These are phyloP conservation scores for Muntiacus muntjak DNA, from an alignment of 2,113 vertebrate species.

Conservation along the genomic window DNA sequence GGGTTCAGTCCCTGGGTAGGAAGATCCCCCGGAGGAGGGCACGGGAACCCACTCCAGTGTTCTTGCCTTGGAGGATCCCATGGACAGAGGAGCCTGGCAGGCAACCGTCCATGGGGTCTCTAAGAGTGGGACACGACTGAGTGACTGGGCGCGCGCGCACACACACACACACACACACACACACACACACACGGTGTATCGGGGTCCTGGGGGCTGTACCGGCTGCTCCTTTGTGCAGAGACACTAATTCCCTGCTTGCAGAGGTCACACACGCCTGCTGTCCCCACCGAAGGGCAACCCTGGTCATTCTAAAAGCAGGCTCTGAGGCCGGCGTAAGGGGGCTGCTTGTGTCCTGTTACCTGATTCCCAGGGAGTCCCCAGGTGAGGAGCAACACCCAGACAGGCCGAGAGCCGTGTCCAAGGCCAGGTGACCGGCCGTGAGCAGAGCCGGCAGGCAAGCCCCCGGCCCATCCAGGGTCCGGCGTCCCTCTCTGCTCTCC, in stretches of 20 bases:
- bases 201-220: too few species aligned
- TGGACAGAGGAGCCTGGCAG: neutral
- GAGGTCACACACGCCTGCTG: neutral
- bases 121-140: neutral
- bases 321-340: neutral
- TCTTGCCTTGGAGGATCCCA: neutral
- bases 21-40: neutral
- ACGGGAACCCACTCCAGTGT: neutral
- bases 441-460: neutral
- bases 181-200: neutral
- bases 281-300: neutral
- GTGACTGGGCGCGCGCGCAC: neutral
- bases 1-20: neutral
- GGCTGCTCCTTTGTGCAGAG: neutral
- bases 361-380: neutral
- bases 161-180: neutral
- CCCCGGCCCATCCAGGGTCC: accelerated
- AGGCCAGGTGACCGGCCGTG: accelerated
- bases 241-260: neutral
- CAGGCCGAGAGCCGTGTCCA: neutral
- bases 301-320: neutral
- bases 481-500: neutral
- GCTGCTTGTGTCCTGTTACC: neutral
- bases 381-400: neutral
- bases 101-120: neutral